These are phyloP conservation scores for Crepidodera aurea DNA, from an alignment of 2,888 invertebrate species.

Conservation along the genomic window DNA sequence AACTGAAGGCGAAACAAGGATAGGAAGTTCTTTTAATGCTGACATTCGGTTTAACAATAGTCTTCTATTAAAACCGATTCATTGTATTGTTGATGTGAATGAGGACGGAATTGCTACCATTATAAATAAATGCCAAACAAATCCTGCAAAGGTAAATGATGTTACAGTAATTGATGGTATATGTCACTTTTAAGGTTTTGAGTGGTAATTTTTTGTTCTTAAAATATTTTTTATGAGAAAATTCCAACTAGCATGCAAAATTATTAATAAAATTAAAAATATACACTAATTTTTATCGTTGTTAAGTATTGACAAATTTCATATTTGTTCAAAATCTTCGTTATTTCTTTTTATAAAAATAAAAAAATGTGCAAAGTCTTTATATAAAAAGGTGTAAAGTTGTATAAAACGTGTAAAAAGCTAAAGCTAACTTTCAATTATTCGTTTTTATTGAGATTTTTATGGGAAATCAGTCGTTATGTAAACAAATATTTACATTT, in stretches of 20 bases:
- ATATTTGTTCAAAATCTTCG: not conserved
- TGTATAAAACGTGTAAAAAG: conserved; percentile 29
- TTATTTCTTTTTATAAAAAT: conserved; percentile 12
- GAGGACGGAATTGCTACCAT: too few relatives aligned
- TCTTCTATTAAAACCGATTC: too few relatives aligned
- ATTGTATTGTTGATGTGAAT: too few relatives aligned
- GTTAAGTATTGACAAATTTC: conserved; percentile 13
- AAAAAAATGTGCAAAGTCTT: conserved; percentile 26
- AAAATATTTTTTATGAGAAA: conserved; percentile 1
- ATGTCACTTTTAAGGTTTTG: too few relatives aligned
- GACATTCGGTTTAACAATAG: too few relatives aligned
- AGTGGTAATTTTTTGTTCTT: too few relatives aligned
- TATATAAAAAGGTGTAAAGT: conserved; percentile 29
- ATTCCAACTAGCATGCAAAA: conserved; percentile 7
- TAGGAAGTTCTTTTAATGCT: too few relatives aligned
- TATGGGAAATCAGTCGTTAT: not conserved
- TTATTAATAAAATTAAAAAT: conserved; percentile 12
- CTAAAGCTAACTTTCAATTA: conserved; percentile 14
- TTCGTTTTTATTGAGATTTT: conserved; percentile 12
- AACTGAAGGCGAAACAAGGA: too few relatives aligned
- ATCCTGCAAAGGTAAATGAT: too few relatives aligned
- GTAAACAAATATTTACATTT: not conserved
- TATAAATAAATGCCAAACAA: too few relatives aligned
- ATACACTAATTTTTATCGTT: conserved; percentile 18
- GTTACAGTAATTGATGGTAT: too few relatives aligned